Base-by-base conservation (phyloP, 2,888 invertebrate species). In the Drosophila engyochracea region DNA sequence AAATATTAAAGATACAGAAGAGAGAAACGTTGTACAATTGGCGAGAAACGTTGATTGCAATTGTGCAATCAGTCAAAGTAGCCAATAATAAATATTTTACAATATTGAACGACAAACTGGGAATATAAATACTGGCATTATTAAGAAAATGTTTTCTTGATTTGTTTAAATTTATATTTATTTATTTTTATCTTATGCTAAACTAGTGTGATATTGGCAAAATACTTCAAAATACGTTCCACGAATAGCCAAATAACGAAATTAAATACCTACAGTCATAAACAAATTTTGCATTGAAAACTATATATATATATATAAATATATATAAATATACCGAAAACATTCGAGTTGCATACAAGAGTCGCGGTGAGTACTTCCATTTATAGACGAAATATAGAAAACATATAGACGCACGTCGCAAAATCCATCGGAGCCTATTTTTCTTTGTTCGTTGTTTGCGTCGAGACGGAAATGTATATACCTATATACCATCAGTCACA, bases 291-390 rank as follows among this genome's bases (percentile, higher is more conserved):
- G 31, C 31, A 3, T 10, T 31, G 31, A 31, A 31, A 31, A 31
- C 31, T 31, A 31, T 65, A 28, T 28, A 28, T 62, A 28, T 4
- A 28, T 65, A 28, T 28, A 28, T 62, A 28, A 3, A 28, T 65
- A 28, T 28, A 28, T 65, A 28, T 28, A 28, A 3, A 25, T 65
- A 28, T 28, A 28, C 28, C 28, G 28, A 28, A 28, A 28, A 28
- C 28, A 28, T 4, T 28, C 28, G 4, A 28, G 28, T 0, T 28
- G 28, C 28, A 28, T 28, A 0, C 28, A 28, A 28, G 28, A 28
- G 28, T 28, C 28, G 28, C 28, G 4, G 28, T 44, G 37, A 28
- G 39, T 22, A 39, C 35, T 25, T 19, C 19, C 6, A 25, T 5
- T 35, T 22, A 33, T n/a, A 25, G 0, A 41, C n/a, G n/a, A 14